Percentiles rank a stretch among this genome's conserved stretches.
phyloP scores from a whole-genome alignment of 2,888 invertebrate species.

The Drosophila niveifrons region DNA sequence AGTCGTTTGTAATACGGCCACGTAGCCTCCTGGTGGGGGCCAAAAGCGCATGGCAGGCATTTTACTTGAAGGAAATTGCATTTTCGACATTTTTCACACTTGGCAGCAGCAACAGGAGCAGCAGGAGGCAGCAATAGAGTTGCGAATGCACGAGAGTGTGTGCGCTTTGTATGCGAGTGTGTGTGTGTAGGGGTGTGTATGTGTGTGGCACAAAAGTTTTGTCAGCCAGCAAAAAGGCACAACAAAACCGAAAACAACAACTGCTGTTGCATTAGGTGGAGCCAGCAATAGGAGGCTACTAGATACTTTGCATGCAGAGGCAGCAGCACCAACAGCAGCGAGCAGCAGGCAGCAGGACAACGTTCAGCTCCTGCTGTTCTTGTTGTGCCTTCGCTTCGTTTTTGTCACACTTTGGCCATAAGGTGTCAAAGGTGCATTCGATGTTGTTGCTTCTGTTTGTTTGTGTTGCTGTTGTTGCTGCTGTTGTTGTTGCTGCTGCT shows the following conservation, averaged over 20 bases:
- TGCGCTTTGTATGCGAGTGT: not conserved
- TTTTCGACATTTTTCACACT: slow-evolving; percentile 82
- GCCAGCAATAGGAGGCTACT: slow-evolving; percentile 26
- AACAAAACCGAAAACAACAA: slow-evolving; percentile 71
- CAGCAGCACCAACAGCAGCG: slow-evolving; percentile 23
- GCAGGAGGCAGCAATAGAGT: slow-evolving; percentile 40
- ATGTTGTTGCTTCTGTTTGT: slow-evolving; percentile 39
- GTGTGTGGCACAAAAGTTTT: slow-evolving; percentile 44
- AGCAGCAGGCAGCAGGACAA: slow-evolving; percentile 56
- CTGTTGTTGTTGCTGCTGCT: slow-evolving; percentile 50
- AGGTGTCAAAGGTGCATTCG: slow-evolving; percentile 78
- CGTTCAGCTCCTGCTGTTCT: slow-evolving; percentile 22
- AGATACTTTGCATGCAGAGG: slow-evolving; percentile 75
- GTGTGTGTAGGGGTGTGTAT: slow-evolving; percentile 10
- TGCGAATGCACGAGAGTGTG: slow-evolving; percentile 24
- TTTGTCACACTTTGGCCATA: slow-evolving; percentile 76
- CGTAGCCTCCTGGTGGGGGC: slow-evolving; percentile 51
- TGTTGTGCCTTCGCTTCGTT: slow-evolving; percentile 40
- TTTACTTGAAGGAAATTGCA: slow-evolving; percentile 82
- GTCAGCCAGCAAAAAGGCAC: slow-evolving; percentile 66
- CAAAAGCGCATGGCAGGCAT: slow-evolving; percentile 82
- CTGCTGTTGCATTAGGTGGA: slow-evolving; percentile 25
- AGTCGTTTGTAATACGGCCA: slow-evolving; percentile 78
- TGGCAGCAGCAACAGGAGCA: slow-evolving; percentile 65
- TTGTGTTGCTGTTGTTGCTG: slow-evolving; percentile 47